phyloP scores from a whole-genome alignment of 2,888 invertebrate genomes.

The Halictus quadricinctus region DNA sequence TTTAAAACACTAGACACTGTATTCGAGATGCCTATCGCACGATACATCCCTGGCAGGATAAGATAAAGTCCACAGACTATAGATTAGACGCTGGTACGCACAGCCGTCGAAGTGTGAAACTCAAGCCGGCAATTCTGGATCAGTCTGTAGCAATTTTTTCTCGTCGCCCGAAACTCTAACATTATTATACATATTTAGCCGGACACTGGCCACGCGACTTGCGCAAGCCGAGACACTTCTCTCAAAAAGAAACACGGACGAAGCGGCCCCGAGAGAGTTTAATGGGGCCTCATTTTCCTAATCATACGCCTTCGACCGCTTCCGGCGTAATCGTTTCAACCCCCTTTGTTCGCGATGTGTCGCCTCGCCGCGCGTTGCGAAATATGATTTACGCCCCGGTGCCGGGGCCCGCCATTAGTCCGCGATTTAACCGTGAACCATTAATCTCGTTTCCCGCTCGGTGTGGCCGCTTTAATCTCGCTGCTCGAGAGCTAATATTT shows the following conservation, averaged over 20 bases:
- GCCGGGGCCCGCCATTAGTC: conserved; percentile 44
- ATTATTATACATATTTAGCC: neutral
- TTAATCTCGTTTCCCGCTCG: conserved; percentile 47
- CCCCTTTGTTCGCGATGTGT: conserved; percentile 37
- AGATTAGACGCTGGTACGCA: neutral
- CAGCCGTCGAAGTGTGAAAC: neutral
- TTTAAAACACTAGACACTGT: neutral
- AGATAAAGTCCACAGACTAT: neutral
- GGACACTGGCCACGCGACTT: conserved; percentile 2
- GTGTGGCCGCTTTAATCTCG: conserved; percentile 45
- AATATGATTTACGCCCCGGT: conserved; percentile 46
- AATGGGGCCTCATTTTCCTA: conserved; percentile 40
- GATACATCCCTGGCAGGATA: neutral
- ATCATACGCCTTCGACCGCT: conserved; percentile 38
- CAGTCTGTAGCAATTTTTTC: neutral
- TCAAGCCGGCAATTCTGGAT: neutral
- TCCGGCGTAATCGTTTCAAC: conserved; percentile 41
- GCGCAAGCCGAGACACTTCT: conserved; percentile 16
- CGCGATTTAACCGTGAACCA: conserved; percentile 44
- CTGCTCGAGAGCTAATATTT: conserved; percentile 43
- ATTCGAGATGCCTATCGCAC: neutral
- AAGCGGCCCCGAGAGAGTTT: conserved; percentile 10
- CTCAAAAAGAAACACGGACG: neutral
- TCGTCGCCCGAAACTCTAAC: neutral
- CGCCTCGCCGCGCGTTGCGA: conserved; percentile 43